These are phyloP conservation scores for Lasioglossum leucozonium DNA, from an alignment of 2,888 invertebrate genomes.

Conservation along the genomic window DNA sequence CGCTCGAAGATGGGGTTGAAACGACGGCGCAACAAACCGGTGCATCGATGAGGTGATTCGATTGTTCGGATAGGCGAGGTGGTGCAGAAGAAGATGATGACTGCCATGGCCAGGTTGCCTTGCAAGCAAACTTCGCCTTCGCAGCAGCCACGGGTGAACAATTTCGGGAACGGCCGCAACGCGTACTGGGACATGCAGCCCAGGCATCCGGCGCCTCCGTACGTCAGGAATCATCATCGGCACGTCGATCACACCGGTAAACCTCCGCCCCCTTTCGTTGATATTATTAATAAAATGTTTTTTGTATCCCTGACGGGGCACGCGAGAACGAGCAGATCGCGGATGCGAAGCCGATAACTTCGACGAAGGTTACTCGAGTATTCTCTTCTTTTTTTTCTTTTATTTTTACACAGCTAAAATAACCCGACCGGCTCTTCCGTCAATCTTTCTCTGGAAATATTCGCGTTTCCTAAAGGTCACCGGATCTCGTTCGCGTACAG, in stretches of 20 bases:
- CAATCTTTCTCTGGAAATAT: not conserved
- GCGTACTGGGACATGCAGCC: constrained; percentile 82
- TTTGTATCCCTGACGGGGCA: not conserved
- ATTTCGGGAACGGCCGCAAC: constrained; percentile 77
- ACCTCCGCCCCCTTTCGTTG: not conserved
- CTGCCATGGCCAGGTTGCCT: constrained; percentile 83
- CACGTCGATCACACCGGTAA: constrained; percentile 81
- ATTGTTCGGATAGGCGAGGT: constrained; percentile 23
- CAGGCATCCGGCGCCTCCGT: constrained; percentile 76
- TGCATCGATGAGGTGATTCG: constrained; percentile 59
- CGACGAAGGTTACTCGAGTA: not conserved
- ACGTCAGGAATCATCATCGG: constrained; percentile 80
- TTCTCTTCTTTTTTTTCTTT: not conserved
- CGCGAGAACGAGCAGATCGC: not conserved
- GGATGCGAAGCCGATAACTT: not conserved
- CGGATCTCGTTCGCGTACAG: too few species aligned
- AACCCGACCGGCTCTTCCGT: not conserved
- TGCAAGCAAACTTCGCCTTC: constrained; percentile 81
- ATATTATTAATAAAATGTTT: constrained; percentile 2
- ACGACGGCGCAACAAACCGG: constrained; percentile 77
- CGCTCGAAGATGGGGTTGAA: constrained; percentile 79
- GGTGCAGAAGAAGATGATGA: constrained; percentile 78
- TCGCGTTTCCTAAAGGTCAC: not conserved
- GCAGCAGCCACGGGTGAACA: constrained; percentile 77
- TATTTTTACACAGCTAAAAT: not conserved